phyloP scores from a whole-genome alignment of 2,113 vertebrate genomes.

The Pyxicephalus adspersus region DNA sequence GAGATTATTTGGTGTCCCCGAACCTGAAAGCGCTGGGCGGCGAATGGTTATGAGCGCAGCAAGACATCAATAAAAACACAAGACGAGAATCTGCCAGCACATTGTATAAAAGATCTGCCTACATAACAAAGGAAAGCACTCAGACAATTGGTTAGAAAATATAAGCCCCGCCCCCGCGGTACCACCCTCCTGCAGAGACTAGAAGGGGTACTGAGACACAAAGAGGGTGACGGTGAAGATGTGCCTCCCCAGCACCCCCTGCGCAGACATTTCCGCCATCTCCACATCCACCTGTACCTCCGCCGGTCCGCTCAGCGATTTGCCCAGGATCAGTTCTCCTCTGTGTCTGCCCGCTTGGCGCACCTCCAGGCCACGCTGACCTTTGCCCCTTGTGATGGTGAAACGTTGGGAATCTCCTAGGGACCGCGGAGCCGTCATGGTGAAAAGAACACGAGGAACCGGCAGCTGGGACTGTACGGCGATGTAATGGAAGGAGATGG shows the following conservation, averaged over 20 bases:
- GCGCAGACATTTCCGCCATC: constrained; percentile 82
- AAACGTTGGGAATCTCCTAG: constrained; percentile 80
- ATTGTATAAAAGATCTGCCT: too few relatives aligned
- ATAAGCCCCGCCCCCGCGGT: too few relatives aligned
- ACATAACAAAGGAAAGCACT: too few relatives aligned
- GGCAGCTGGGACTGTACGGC: constrained; percentile 79
- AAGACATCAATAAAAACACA: too few relatives aligned
- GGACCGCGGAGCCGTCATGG: constrained; percentile 74
- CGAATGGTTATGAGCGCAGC: too few relatives aligned
- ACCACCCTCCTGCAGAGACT: constrained; percentile 35
- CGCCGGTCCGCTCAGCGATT: constrained; percentile 72
- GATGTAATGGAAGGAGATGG: constrained; percentile 85
- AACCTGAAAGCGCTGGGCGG: too few relatives aligned
- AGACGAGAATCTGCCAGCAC: too few relatives aligned
- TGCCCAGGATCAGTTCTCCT: constrained; percentile 82
- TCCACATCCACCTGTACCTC: constrained; percentile 83
- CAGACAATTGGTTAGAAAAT: too few relatives aligned
- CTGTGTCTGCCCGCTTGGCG: constrained; percentile 77
- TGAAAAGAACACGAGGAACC: constrained; percentile 77
- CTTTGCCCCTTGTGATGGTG: constrained; percentile 62
- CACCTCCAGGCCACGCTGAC: constrained; percentile 69
- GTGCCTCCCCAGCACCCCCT: constrained; percentile 77
- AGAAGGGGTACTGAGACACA: constrained; percentile 83
- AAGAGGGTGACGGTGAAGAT: constrained; percentile 83
- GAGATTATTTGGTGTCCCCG: too few relatives aligned